These are phyloP conservation scores for Cabera pusaria DNA, from an alignment of 2,888 invertebrate genomes.

Conservation along the genomic window DNA sequence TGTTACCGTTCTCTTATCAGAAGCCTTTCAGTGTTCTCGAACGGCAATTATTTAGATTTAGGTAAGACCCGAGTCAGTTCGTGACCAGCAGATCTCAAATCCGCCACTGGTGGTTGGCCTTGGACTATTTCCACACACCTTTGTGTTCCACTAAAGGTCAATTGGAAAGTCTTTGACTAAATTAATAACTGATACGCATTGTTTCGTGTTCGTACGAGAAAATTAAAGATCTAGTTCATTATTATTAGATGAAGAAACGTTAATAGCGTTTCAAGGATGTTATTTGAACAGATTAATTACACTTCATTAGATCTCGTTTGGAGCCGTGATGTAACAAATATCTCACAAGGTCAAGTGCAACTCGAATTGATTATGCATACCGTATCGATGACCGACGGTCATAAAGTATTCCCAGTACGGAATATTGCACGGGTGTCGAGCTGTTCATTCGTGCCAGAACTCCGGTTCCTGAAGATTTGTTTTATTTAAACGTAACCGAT, in stretches of 20 bases:
- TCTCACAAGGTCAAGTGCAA: constrained; percentile 60
- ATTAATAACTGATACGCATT: constrained; percentile 37
- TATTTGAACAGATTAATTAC: constrained; percentile 13
- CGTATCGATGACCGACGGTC: constrained; percentile 35
- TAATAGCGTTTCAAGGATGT: constrained; percentile 34
- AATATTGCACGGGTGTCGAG: constrained; percentile 25
- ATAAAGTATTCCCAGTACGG: constrained; percentile 30
- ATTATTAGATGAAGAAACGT: constrained; percentile 24
- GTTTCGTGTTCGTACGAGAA: constrained; percentile 24
- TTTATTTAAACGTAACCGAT: constrained; percentile 5
- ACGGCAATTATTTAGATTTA: constrained; percentile 52
- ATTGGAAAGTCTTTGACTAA: constrained; percentile 59
- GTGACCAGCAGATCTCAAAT: constrained; percentile 76
- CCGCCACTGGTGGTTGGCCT: constrained; percentile 69
- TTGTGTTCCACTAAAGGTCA: constrained; percentile 67
- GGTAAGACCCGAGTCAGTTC: constrained; percentile 43
- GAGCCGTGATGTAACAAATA: constrained; percentile 47
- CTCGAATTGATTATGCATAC: constrained; percentile 49
- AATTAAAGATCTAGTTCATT: constrained; percentile 26
- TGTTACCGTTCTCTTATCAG: constrained; percentile 36
- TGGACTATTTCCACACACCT: constrained; percentile 74
- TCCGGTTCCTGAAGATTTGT: constrained; percentile 5
- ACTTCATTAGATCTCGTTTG: constrained; percentile 7
- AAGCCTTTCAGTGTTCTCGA: constrained; percentile 39
- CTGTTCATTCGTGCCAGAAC: constrained; percentile 3